Evolutionary conservation across 2,888 invertebrate genomes (phyloP), one percentile per base, ranked within the genome.

Genomic region (Papilio demoleus): DNA sequence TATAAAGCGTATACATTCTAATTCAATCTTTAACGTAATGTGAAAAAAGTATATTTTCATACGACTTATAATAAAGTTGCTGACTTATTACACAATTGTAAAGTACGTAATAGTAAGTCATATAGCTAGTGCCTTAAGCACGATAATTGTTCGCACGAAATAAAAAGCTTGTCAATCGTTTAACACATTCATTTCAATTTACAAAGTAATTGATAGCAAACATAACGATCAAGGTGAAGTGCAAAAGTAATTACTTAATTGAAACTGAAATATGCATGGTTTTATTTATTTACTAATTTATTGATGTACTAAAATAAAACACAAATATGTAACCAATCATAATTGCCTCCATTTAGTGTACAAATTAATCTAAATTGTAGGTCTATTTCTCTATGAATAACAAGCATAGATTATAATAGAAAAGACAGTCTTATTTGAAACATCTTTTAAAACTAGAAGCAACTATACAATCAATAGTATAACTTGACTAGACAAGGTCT

Each of bases 141-240:
- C n/a, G 42, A 42, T 36, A 58, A 45, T 58, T 65, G 34, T 34
- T 58, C 42, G 65, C 58, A 42, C 27, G 40, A 38, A 38, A 38
- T n/a, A 19, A 38, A 60, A 60, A 60, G 24, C 24, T 60, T 60
- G 60, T 24, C 60, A 40, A 60, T 36, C 24, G 53, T 53, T n/a
- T 53, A 53, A 27, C 22, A 50, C 71, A 76, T 70, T 71, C 65
- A 73, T 71, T 73, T 70, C 65, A 71, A 38, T 71, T 65, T 53
- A 66, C 40, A 38, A 73, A 64, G 58, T 68, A 70, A 64, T 67
- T 47, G 62, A 69, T 68, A 71, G 71, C 64, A 67, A 71, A 72
- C 67, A 72, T 65, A 58, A 69, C 71, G 73, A 75, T 67, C 77
- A 77, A 77, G 76, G 77, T 74, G 65, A 72, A 45, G 45, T 59